A percentile compares a stretch with the other conserved stretches of the same genome.
Evolutionary conservation across 2,113 vertebrate genomes (phyloP).

Genomic region (Propithecus coquereli): DNA sequence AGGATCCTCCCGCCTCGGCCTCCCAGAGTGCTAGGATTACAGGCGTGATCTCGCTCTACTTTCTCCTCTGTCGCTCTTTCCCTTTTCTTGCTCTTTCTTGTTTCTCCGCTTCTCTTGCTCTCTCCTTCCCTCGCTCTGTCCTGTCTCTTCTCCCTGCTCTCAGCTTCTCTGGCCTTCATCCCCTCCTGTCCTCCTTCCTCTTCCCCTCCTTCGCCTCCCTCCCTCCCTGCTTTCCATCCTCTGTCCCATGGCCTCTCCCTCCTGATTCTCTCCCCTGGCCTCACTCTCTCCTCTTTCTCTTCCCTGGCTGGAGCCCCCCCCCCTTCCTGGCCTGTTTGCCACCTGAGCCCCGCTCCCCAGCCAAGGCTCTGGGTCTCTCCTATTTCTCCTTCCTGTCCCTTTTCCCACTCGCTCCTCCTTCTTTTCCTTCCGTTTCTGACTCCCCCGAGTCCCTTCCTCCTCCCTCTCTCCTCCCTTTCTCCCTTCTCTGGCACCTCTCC

Average conservation of each 20-base stretch:
- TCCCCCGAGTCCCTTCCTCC: too few relatives aligned
- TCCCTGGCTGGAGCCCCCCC: background rate
- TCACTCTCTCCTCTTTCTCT: background rate
- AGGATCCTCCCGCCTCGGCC: too few relatives aligned
- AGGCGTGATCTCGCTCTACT: too few relatives aligned
- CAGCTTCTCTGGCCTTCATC: background rate
- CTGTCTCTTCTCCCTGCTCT: too few relatives aligned
- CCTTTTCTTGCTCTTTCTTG: too few relatives aligned
- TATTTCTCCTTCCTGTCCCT: background rate
- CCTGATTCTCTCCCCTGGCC: background rate
- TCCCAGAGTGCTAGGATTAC: too few relatives aligned
- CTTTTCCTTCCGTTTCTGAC: background rate
- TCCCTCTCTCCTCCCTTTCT: background rate
- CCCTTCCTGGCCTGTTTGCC: background rate
- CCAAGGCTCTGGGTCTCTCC: background rate
- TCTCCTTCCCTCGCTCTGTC: too few relatives aligned
- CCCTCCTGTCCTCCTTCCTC: background rate
- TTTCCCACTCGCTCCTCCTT: background rate
- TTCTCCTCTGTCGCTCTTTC: too few relatives aligned
- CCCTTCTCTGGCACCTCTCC: background rate
- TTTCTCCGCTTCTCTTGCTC: too few relatives aligned
- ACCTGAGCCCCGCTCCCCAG: fast-evolving
- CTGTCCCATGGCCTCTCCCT: background rate
- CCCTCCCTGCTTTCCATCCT: background rate
- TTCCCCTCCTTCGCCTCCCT: too few relatives aligned